Evolutionary conservation across 1,140 invertebrate genomes (phyloP).

Genomic region (Drosophila ironensis): DNA sequence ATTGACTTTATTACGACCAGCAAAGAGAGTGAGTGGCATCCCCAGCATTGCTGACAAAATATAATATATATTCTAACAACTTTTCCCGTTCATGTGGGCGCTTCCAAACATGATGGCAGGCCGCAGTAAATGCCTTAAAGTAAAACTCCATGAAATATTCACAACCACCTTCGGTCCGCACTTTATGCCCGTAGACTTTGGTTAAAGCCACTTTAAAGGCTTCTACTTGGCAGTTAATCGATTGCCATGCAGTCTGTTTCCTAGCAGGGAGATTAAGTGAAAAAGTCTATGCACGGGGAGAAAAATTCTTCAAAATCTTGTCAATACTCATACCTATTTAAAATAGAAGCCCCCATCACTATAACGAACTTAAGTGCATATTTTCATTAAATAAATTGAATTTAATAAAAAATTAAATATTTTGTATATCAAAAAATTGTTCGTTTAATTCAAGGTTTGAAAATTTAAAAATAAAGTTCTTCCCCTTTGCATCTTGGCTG

Average conservation of each 20-base stretch:
- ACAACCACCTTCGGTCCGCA: constrained; percentile 1
- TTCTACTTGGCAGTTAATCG: constrained; percentile 44
- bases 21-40: neutral
- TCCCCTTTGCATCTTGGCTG: too few relatives aligned
- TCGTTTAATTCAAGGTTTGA: too few relatives aligned
- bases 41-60: neutral
- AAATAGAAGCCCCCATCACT: too few relatives aligned
- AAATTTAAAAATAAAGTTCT: constrained; percentile 29
- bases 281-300: constrained; percentile 27
- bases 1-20: constrained; percentile 66
- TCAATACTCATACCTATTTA: too few relatives aligned
- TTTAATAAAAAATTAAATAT: neutral
- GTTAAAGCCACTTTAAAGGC: constrained; percentile 40
- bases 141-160: constrained; percentile 7
- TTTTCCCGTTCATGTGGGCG: neutral
- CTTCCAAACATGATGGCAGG: neutral
- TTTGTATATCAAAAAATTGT: neutral
- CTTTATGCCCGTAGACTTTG: constrained; percentile 8
- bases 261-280: constrained; percentile 29
- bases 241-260: constrained; percentile 5
- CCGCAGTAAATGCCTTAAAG: neutral
- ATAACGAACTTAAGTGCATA: too few relatives aligned
- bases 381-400: too few relatives aligned
- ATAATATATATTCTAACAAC: neutral
- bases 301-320: neutral